phyloP scores from a whole-genome alignment of 2,888 invertebrate species.

The Conchocele bisecta region DNA sequence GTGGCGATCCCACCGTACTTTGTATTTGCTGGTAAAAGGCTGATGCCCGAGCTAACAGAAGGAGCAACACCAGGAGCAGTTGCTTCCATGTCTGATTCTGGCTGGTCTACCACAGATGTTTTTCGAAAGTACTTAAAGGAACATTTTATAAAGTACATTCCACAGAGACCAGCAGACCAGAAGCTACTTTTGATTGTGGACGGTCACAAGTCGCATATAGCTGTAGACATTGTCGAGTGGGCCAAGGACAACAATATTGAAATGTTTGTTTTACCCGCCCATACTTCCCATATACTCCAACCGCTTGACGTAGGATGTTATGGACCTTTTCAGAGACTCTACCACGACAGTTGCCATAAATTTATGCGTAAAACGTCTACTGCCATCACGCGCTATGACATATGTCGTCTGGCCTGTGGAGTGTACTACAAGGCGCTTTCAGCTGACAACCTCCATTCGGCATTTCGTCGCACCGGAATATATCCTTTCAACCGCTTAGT shows the following conservation, averaged over 20 bases:
- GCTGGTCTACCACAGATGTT: no score
- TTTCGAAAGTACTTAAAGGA: no score
- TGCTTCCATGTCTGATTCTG: no score
- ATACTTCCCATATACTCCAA: constrained; percentile 22
- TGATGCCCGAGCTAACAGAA: no score
- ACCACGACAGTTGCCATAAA: constrained; percentile 21
- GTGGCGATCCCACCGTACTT: no score
- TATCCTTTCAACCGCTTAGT: constrained; percentile 19
- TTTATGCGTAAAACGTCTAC: not conserved
- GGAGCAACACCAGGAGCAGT: no score
- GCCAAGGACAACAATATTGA: constrained; percentile 28
- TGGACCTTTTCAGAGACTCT: constrained; percentile 36
- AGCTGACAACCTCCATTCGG: constrained; percentile 23
- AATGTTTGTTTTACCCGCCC: constrained; percentile 34
- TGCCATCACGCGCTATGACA: constrained; percentile 16
- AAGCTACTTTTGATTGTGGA: no score
- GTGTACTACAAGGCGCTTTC: constrained; percentile 9
- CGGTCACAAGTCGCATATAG: no score
- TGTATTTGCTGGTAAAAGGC: no score
- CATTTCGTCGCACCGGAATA: constrained; percentile 25
- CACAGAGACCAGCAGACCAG: no score
- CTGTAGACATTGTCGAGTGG: no score
- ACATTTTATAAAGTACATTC: no score
- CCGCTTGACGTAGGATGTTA: constrained; percentile 26
- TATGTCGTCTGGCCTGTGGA: constrained; percentile 27